Percentiles rank a stretch among this genome's conserved stretches.
Conservation (phyloP, 1,140 invertebrate species). For the Monomorium pharaonis region DNA sequence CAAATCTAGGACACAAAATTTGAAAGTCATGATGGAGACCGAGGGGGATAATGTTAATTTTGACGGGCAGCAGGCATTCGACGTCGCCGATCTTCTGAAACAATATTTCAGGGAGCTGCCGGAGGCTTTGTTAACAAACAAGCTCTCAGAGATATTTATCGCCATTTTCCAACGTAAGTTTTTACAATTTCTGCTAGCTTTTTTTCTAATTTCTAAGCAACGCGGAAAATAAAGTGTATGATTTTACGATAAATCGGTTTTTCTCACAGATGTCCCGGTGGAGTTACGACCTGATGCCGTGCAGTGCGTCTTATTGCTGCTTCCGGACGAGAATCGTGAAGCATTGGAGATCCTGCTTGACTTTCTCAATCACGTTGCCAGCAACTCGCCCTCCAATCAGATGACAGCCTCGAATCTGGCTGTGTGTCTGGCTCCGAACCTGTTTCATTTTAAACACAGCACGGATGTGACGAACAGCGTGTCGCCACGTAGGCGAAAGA, state of each 20-base stretch:
- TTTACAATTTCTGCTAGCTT: not conserved
- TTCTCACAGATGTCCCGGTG: constrained; percentile 91
- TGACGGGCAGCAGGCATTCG: constrained; percentile 94
- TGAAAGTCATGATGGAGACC: constrained; percentile 92
- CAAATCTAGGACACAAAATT: constrained; percentile 94
- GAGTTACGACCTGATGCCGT: constrained; percentile 93
- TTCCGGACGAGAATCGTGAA: constrained; percentile 97
- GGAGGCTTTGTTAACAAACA: constrained; percentile 96
- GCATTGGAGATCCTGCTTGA: constrained; percentile 94
- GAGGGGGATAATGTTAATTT: constrained; percentile 89
- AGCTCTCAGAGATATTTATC: constrained; percentile 97
- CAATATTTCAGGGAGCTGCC: constrained; percentile 98
- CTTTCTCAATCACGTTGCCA: constrained; percentile 93
- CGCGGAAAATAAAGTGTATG: not conserved
- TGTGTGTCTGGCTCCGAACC: constrained; percentile 96
- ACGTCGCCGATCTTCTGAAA: constrained; percentile 98
- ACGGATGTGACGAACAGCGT: constrained; percentile 86
- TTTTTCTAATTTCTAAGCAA: not conserved
- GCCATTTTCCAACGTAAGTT: constrained; percentile 97
- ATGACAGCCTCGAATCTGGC: constrained; percentile 98
- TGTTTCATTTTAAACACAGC: constrained; percentile 92
- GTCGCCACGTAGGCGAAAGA: constrained; percentile 87
- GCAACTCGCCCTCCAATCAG: constrained; percentile 93
- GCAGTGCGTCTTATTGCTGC: constrained; percentile 93
- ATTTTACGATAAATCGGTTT: not conserved